These are phyloP conservation scores for Peribatodes rhomboidaria DNA, from an alignment of 2,888 invertebrate genomes.

Conservation along the genomic window DNA sequence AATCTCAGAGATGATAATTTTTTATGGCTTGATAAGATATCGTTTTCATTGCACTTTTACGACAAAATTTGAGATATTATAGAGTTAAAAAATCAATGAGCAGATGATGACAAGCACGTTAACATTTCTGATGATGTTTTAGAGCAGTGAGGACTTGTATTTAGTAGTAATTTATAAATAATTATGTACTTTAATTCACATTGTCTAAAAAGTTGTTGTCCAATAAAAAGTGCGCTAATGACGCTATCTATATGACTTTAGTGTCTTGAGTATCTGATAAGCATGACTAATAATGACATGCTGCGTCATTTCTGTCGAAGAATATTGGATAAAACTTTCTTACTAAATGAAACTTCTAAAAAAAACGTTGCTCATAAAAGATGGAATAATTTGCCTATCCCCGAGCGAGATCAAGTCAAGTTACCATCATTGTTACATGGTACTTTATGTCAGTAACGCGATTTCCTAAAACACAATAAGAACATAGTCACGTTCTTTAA, in stretches of 20 bases:
- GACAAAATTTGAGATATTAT: not conserved
- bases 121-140: not conserved
- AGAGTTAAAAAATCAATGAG: not conserved
- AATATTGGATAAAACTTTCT: not conserved
- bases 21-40: constrained; percentile 21
- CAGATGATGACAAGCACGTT: not conserved
- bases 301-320: constrained; percentile 1
- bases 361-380: not conserved
- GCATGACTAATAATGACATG: constrained; percentile 20
- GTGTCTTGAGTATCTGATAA: constrained; percentile 12
- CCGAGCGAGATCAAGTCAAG: not conserved
- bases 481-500: not conserved
- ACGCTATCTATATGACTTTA: constrained; percentile 6
- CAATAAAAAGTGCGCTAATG: constrained; percentile 14
- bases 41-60: not conserved
- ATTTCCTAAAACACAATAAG: no score
- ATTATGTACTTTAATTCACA: not conserved
- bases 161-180: not conserved
- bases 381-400: not conserved
- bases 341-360: not conserved
- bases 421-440: not conserved
- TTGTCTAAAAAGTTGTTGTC: constrained; percentile 4
- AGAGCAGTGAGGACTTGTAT: not conserved
- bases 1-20: constrained; percentile 13
- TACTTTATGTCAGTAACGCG: no score